Evolutionary conservation across 2,888 invertebrate species (phyloP), one percentile per base, ranked within the genome.

Genomic region (Operophtera brumata): DNA sequence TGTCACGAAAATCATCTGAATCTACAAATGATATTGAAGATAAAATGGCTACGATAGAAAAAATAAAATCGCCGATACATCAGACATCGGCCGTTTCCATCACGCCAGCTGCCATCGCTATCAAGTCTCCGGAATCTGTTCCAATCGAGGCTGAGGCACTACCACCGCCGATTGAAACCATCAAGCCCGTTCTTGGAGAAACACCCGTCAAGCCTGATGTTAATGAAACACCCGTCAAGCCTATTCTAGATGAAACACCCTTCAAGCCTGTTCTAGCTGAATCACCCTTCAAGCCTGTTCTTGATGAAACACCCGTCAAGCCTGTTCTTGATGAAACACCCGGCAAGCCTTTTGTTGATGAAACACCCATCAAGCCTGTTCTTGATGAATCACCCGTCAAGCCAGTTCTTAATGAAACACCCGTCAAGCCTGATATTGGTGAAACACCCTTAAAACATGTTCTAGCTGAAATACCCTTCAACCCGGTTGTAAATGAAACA

Each of bases 1-100:
- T 79, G 30, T 78, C 87, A 0, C 72, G 79, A 6, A 88, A 87
- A 58, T 80, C 83, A 0, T 82, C 85, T 0, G 88, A 86, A 54
- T 77, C 82, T 7, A 73, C 74, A 1, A 59, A 65, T 28, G 87
- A 86, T 2, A 37, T 58, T 4, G 86, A 85, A 13, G 85, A 85
- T 0, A 85, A 80, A 60, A 41, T 80, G 68, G 78, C 78, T 1
- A 75, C 73, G 4, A 68, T 84, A 45, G 87, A 87, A 47, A 89
- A 82, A 65, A 82, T 84, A 1, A 84, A 77, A 54, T 79, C 85
- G 0, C 82, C 84, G 26, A 30, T 74, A n/a, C 80, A 71, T 57
- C 77, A 73, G 46, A 70, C 79, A 1, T 71, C 77, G 1, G 77
- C 78, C 6, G 60, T 83, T 25, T 73, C 81, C 1, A 75, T 82